Evolutionary conservation across 1,140 invertebrate species (phyloP).

Genomic region (Paracyclopina nana): DNA sequence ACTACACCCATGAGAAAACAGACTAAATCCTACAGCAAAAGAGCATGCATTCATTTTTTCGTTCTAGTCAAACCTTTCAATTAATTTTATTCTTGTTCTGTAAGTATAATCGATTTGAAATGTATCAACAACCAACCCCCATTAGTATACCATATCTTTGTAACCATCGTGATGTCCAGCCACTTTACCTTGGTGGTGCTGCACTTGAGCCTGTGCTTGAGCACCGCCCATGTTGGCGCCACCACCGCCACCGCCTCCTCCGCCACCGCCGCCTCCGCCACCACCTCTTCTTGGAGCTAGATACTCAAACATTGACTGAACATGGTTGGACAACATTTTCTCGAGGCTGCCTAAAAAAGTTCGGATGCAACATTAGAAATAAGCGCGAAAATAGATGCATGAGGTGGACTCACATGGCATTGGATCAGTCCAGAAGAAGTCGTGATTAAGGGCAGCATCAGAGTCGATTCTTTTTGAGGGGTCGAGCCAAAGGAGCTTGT

Average conservation of each 20-base stretch:
- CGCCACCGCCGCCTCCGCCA: slow-evolving; percentile 26
- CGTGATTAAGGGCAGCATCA: slow-evolving; percentile 83
- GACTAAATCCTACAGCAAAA: too few species aligned
- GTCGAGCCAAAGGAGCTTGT: slow-evolving; percentile 76
- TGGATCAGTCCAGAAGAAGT: slow-evolving; percentile 95
- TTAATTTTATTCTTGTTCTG: too few species aligned
- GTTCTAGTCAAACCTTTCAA: too few species aligned
- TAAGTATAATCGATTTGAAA: too few species aligned
- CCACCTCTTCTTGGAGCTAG: slow-evolving; percentile 42
- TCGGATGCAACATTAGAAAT: not conserved
- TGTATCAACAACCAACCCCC: too few species aligned
- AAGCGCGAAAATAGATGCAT: not conserved
- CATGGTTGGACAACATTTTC: slow-evolving; percentile 80
- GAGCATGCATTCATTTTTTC: too few species aligned
- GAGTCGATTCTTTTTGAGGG: slow-evolving; percentile 74
- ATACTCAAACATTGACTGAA: slow-evolving; percentile 91
- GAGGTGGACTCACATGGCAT: slow-evolving; percentile 49
- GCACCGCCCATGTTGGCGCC: too few species aligned
- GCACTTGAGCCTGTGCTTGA: slow-evolving; percentile 17
- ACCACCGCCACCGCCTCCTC: not conserved
- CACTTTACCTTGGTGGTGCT: slow-evolving; percentile 19
- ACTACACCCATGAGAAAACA: too few species aligned
- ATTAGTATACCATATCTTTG: slow-evolving; percentile 1
- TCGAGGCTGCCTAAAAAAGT: slow-evolving; percentile 32
- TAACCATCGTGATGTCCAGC: slow-evolving; percentile 17